phyloP scores from a whole-genome alignment of 2,797 vertebrate genomes.

The Sebastes wilsoni region DNA sequence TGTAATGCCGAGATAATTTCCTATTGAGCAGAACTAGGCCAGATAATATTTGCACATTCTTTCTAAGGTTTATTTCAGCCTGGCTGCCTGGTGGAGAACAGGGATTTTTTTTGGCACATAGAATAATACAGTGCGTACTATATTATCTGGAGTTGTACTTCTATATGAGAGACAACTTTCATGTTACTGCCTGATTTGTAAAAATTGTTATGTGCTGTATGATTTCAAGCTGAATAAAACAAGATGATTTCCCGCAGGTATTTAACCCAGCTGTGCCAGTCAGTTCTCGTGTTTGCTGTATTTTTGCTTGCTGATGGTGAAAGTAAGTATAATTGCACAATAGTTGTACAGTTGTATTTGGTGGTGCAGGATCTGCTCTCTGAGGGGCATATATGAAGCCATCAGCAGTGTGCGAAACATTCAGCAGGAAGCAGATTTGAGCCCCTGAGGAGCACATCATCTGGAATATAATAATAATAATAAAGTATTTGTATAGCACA shows the following conservation, averaged over 20 bases:
- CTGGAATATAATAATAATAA: not conserved
- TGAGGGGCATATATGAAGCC: constrained; percentile 4
- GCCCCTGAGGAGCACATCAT: constrained; percentile 1
- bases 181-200: not conserved
- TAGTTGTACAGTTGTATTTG: not conserved
- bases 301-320: constrained; percentile 5
- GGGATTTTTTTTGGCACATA: not conserved
- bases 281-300: not conserved
- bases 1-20: constrained; percentile 58
- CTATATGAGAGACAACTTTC: not conserved
- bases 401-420: not conserved
- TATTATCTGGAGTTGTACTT: not conserved
- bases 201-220: not conserved
- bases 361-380: not conserved
- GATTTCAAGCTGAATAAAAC: constrained; percentile 31
- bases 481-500: not conserved
- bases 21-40: constrained; percentile 46
- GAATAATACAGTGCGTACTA: not conserved
- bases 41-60: constrained; percentile 45
- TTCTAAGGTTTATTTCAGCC: constrained; percentile 31
- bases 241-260: not conserved
- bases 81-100: not conserved
- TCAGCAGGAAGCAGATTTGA: constrained; percentile 14
- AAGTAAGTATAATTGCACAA: constrained; percentile 31
- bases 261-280: not conserved